Evolutionary conservation across 2,113 vertebrate genomes (phyloP).

Genomic region (Paramormyrops kingsleyae): DNA sequence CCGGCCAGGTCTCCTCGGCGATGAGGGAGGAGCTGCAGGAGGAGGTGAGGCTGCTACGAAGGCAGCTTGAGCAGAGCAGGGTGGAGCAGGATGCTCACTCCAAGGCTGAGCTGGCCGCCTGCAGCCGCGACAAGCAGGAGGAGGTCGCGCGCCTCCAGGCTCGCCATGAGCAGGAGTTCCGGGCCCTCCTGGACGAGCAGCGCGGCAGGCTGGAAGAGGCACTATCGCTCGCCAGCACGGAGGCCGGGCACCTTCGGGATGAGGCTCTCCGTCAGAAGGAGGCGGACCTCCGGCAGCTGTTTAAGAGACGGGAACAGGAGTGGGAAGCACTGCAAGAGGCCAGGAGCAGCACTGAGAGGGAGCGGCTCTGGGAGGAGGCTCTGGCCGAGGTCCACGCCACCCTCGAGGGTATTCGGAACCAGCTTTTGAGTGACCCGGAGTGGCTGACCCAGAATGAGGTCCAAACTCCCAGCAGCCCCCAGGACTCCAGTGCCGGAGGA

Average conservation of each 20-base stretch:
- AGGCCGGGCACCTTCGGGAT: conserved; percentile 62
- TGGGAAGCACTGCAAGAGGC: conserved; percentile 62
- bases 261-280: conserved; percentile 72
- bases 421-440: conserved; percentile 34
- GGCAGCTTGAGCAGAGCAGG: conserved; percentile 62
- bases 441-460: conserved; percentile 32
- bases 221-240: conserved; percentile 61
- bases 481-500: conserved; percentile 10
- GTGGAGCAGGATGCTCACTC: conserved; percentile 68
- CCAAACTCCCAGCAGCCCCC: conserved; percentile 27
- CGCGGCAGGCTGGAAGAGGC: conserved; percentile 66
- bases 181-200: conserved; percentile 70
- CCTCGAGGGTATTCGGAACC: conserved; percentile 60
- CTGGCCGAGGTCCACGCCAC: conserved; percentile 58
- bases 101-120: conserved; percentile 78
- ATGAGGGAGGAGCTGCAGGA: conserved; percentile 56
- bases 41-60: conserved; percentile 61
- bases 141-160: conserved; percentile 69
- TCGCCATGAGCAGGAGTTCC: conserved; percentile 69
- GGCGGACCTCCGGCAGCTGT: conserved; percentile 59
- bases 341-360: conserved; percentile 49
- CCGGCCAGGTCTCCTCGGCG: conserved; percentile 46
- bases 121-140: conserved; percentile 83
- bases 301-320: conserved; percentile 63
- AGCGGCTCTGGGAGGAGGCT: conserved; percentile 56